Conservation (phyloP, 2,888 invertebrate species). For the Agriopis marginaria region DNA sequence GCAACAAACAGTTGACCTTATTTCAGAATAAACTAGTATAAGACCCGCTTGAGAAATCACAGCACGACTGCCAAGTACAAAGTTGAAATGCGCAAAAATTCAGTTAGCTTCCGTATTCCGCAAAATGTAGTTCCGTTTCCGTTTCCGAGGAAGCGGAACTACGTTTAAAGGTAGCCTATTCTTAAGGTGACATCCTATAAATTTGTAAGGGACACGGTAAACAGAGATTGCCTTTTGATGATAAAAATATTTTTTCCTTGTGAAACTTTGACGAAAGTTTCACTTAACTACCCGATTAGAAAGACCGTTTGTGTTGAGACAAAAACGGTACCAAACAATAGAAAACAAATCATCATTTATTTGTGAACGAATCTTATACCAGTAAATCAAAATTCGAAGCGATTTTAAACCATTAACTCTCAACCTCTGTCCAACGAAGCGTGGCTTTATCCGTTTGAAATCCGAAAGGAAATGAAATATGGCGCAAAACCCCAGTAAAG, state of each 20-base stretch:
- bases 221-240: not conserved
- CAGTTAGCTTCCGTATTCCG: slow-evolving; percentile 28
- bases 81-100: slow-evolving; percentile 30
- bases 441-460: slow-evolving; percentile 24
- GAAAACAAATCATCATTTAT: slow-evolving; percentile 8
- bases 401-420: slow-evolving; percentile 29
- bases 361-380: slow-evolving; percentile 15
- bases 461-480: slow-evolving; percentile 39
- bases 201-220: slow-evolving; percentile 8
- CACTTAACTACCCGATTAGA: not conserved
- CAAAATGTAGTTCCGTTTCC: slow-evolving; percentile 28
- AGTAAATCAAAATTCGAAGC: slow-evolving; percentile 21
- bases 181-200: slow-evolving; percentile 23
- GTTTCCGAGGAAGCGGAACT: slow-evolving; percentile 12
- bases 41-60: slow-evolving; percentile 28
- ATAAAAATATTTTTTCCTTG: not conserved
- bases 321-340: slow-evolving; percentile 6
- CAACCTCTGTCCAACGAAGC: slow-evolving; percentile 22
- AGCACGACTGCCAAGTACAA: slow-evolving; percentile 21
- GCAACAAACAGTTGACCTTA: slow-evolving; percentile 15
- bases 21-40: slow-evolving; percentile 16
- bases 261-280: not conserved
- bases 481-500: slow-evolving; percentile 23
- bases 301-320: not conserved
- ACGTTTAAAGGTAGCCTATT: slow-evolving; percentile 16